Base-by-base conservation (phyloP, 2,113 vertebrate genomes). In the Prinia subflava region DNA sequence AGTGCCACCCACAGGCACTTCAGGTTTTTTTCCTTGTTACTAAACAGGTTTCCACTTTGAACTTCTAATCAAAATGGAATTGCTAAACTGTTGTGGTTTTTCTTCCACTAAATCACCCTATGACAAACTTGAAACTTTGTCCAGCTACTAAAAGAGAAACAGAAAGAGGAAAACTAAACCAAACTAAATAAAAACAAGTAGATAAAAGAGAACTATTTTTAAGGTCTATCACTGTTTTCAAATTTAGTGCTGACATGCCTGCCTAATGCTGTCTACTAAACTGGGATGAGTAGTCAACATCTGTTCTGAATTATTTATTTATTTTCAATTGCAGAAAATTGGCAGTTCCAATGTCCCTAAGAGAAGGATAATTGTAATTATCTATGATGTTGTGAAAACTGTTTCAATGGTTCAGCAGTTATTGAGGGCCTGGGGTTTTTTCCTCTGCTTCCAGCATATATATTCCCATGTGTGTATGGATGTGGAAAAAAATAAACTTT, bases 351-450 rank as follows among this genome's bases (percentile, higher is more conserved):
- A 88, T 89, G 62, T 96, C 94, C 95, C 95, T 97, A 95, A 94
- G 95, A 97, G 96, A 94, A 95, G 90, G 95, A 97, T 97, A 97
- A 96, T 97, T 95, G 93, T 97, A 97, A 97, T 97, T 96, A 96
- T 95, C 96, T 95, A 79, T 89, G 96, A 97, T 96, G 93, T 81
- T 94, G 68, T 96, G 95, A 96, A 97, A 96, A 96, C 62, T 82
- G 50, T 92, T 96, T 95, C 89, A 95, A 62, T 92, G 87, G 68
- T 86, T 95, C 78, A 93, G 92, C 78, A 90, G 68, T 90, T 94
- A 89, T 65, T 60, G 52, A 87, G 20, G 59, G 50, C 71, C 73
- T 91, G 68, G 15, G 10, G 7, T 3, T 93, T 89, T 87, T 87
- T 83, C 69, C 64, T 88, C 37, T 88, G 41, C 20, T 83, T 90